A percentile compares a stretch with the other conserved stretches of the same genome.
Conservation (phyloP, 2,888 invertebrate genomes). For the Clistopyga incitator region DNA sequence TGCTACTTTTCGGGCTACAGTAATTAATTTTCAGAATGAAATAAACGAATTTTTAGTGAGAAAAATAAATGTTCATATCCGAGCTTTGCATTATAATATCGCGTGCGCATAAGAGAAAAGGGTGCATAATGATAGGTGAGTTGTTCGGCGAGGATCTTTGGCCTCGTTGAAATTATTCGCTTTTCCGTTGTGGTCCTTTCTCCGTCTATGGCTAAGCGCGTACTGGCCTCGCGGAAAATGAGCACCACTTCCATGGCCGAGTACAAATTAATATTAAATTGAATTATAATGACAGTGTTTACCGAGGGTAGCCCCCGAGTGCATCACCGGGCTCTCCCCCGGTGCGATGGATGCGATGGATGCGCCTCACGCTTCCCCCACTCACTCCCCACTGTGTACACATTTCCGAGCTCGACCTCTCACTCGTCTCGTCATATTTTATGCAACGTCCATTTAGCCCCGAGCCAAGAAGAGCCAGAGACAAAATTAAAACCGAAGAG, state of each 20-base stretch:
- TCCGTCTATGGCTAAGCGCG: slow-evolving; percentile 6
- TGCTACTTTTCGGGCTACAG: no score
- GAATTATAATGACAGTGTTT: slow-evolving; percentile 79
- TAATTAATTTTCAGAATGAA: background rate
- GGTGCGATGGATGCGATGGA: slow-evolving; percentile 44
- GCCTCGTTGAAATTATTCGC: slow-evolving; percentile 2
- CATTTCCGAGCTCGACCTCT: slow-evolving; percentile 60
- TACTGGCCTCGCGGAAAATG: slow-evolving; percentile 61
- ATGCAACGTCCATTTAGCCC: slow-evolving; percentile 69
- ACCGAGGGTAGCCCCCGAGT: slow-evolving; percentile 70
- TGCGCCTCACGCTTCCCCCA: slow-evolving; percentile 52
- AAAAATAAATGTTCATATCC: background rate
- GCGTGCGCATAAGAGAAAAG: background rate
- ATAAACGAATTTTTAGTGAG: background rate
- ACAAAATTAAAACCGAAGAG: slow-evolving; percentile 4
- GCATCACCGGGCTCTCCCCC: slow-evolving; percentile 58
- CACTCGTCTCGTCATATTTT: slow-evolving; percentile 70
- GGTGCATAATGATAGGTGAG: background rate
- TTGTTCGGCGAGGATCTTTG: background rate
- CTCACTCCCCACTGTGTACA: slow-evolving; percentile 51
- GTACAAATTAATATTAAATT: slow-evolving; percentile 79
- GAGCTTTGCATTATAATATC: background rate
- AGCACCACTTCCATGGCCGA: slow-evolving; percentile 73
- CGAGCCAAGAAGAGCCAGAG: slow-evolving; percentile 20
- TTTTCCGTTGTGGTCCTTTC: slow-evolving; percentile 16